phyloP scores from a whole-genome alignment of 92 coral and sea anemone genomes.

The Micromussa lordhowensis region DNA sequence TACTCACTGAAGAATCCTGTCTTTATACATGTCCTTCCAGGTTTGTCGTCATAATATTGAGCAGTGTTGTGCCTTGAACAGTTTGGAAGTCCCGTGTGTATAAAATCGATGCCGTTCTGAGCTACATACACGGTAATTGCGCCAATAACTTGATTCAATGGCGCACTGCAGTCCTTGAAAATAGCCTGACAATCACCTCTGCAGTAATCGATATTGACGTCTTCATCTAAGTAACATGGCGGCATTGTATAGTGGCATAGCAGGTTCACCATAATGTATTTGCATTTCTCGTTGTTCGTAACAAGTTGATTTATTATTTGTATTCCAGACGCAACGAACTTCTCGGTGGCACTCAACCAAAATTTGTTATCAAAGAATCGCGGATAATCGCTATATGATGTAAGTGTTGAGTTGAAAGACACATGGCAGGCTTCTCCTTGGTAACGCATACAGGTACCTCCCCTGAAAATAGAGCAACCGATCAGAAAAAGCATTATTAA shows the following conservation, averaged over 20 bases:
- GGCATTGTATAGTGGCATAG: constrained; percentile 89
- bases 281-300: constrained; percentile 51
- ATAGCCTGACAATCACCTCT: constrained; percentile 85
- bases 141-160: constrained; percentile 82
- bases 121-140: constrained; percentile 61
- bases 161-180: constrained; percentile 66
- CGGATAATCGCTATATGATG: constrained; percentile 51
- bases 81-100: constrained; percentile 82
- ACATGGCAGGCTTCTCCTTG: constrained; percentile 62
- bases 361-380: constrained; percentile 90
- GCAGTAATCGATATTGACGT: constrained; percentile 70
- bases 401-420: constrained; percentile 75
- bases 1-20: constrained; percentile 89
- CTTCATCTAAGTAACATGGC: constrained; percentile 82
- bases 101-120: constrained; percentile 58
- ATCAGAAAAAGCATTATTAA: neutral
- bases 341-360: constrained; percentile 74
- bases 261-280: constrained; percentile 62
- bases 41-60: constrained; percentile 37
- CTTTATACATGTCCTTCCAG: constrained; percentile 64
- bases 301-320: constrained; percentile 32
- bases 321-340: constrained; percentile 37
- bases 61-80: constrained; percentile 63
- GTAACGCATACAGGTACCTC: constrained; percentile 79
- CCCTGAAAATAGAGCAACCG: constrained; percentile 35